Percentiles rank a stretch among this genome's conserved stretches.
Evolutionary conservation across 2,888 invertebrate species (phyloP).

Genomic region (Heliconius erato): DNA sequence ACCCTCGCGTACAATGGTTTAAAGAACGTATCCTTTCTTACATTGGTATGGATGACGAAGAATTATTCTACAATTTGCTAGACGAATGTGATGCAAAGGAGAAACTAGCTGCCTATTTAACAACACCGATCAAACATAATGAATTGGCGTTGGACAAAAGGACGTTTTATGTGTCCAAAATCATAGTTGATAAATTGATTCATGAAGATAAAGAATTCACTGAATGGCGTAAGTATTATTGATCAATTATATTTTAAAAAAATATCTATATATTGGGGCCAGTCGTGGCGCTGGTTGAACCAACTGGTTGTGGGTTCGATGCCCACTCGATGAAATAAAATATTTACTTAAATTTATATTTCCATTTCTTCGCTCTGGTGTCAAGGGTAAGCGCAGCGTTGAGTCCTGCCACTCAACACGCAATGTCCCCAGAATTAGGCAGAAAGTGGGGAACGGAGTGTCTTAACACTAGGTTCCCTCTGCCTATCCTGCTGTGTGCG

Average conservation of each 20-base stretch:
- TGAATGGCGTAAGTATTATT: slow-evolving; percentile 88
- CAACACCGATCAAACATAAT: slow-evolving; percentile 63
- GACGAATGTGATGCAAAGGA: slow-evolving; percentile 83
- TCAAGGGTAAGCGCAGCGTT: too few species aligned
- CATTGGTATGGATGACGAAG: slow-evolving; percentile 85
- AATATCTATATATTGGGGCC: background rate
- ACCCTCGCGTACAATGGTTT: slow-evolving; percentile 89
- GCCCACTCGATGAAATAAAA: too few species aligned
- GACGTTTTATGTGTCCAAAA: slow-evolving; percentile 89
- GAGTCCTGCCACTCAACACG: too few species aligned
- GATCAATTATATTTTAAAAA: background rate
- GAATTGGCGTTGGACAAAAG: slow-evolving; percentile 82
- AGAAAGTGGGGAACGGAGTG: too few species aligned
- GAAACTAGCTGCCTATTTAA: slow-evolving; percentile 64
- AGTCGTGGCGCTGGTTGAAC: too few species aligned
- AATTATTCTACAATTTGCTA: slow-evolving; percentile 86
- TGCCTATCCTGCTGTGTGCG: too few species aligned
- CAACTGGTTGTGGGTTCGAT: too few species aligned
- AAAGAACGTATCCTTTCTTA: slow-evolving; percentile 87
- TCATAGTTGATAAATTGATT: slow-evolving; percentile 88
- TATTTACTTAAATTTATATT: too few species aligned
- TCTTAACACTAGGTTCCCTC: too few species aligned
- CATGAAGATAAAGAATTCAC: slow-evolving; percentile 90
- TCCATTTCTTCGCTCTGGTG: too few species aligned
- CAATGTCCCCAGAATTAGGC: too few species aligned